phyloP scores from a whole-genome alignment of 1,140 invertebrate genomes.

The Hydropsyche tenuis region DNA sequence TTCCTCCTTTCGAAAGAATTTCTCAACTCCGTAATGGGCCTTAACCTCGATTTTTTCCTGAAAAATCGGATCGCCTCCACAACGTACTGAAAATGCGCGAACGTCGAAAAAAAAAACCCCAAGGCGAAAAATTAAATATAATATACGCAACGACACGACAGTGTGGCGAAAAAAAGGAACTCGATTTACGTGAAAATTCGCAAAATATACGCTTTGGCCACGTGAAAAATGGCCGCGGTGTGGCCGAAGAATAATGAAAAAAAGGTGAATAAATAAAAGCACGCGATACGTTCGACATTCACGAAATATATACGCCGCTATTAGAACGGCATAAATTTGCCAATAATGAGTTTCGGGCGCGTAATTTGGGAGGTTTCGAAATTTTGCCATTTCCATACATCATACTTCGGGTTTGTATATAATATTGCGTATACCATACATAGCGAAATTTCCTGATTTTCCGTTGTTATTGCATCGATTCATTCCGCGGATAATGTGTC shows the following conservation, averaged over 20 bases:
- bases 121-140: constrained; percentile 15
- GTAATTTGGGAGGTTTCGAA: constrained; percentile 5
- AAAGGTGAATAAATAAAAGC: constrained; percentile 18
- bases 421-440: neutral
- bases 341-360: constrained; percentile 14
- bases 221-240: constrained; percentile 16
- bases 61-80: neutral
- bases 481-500: neutral
- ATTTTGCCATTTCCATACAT: constrained; percentile 15
- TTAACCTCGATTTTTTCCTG: neutral
- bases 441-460: neutral
- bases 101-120: neutral
- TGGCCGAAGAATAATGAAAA: neutral
- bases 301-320: neutral
- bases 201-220: neutral
- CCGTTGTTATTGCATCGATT: neutral
- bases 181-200: constrained; percentile 1
- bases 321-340: constrained; percentile 20
- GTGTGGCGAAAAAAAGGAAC: neutral
- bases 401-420: neutral
- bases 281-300: constrained; percentile 5
- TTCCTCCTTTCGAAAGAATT: too few species aligned
- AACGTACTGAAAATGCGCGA: too few species aligned
- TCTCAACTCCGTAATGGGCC: neutral
- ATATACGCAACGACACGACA: neutral